Base-by-base conservation (phyloP, 2,888 invertebrate species). In the Eupeodes luniger region DNA sequence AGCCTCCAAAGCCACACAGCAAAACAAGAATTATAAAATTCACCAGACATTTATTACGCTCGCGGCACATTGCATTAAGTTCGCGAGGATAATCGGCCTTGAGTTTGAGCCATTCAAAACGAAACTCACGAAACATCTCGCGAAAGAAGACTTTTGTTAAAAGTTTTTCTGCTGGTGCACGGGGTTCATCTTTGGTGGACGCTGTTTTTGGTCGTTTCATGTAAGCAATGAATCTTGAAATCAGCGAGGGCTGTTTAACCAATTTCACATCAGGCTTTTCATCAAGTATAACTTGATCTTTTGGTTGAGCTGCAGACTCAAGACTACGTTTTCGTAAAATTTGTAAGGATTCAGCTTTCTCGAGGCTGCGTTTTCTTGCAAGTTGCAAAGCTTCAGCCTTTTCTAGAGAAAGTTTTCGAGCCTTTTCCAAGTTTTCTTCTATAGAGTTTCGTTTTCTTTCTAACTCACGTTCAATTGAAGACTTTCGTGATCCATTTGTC, bases 1-100 rank as follows among this genome's bases (percentile, higher is more conserved):
- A 94, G 0, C 96, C 98, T 1, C 97, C 98, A 69, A 96, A 94
- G 5, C 98, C 97, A 91, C 97, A 96, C 90, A 96, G 94, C 79
- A 97, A 95, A 36, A 96, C 94, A 55, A 97, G 93, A 40, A 97
- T 90, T n/a, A 97, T 92, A 34, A 96, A 92, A 90, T 96, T 95
- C 62, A 95, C 94, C 77, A 96, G 91, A 92, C 97, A 97, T 90
- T 94, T 95, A 90, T 96, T 96, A 62, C 96, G 94, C 67, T 96
- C 92, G 16, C 93, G 91, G 70, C 94, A 93, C 16, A 97, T 94
- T 89, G 94, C 94, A 3, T 92, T 90, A 80, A 95, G 95, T 86
- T 96, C 95, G 0, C 92, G 90, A 5, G 94, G 94, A 91, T 96
- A 95, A 57, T 95, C 95, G 44, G 92, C 90, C 90, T 95, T 95